Conservation (phyloP, 2,113 vertebrate species). For the Todiramphus chloris region DNA sequence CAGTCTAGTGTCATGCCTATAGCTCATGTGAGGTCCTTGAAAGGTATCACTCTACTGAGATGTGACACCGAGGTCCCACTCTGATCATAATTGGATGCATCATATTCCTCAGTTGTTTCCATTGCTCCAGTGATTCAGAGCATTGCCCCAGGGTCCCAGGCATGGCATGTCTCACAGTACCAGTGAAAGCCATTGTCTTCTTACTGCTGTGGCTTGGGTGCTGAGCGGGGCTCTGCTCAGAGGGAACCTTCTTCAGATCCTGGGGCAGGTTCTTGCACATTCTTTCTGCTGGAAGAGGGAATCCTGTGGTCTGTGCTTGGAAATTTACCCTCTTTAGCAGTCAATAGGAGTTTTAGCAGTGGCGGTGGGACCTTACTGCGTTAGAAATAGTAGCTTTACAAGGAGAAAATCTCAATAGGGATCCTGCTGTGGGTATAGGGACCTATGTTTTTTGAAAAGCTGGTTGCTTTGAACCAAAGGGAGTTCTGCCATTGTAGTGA, state of each 20-base stretch:
- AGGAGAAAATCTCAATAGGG: background rate
- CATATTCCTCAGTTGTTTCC: background rate
- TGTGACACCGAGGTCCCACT: rapidly evolving
- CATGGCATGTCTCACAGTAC: background rate
- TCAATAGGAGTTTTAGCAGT: background rate
- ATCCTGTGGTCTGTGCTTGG: background rate
- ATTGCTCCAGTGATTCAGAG: background rate
- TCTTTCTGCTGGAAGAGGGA: background rate
- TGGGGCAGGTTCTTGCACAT: background rate
- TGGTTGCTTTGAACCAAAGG: background rate
- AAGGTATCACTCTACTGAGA: background rate
- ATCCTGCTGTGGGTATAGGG: background rate
- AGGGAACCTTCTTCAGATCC: background rate
- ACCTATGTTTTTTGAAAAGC: background rate
- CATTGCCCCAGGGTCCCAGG: background rate
- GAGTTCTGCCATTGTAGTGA: background rate
- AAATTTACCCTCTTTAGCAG: background rate
- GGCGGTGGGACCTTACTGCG: background rate
- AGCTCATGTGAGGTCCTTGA: background rate
- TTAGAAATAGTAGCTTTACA: background rate
- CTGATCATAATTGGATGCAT: background rate
- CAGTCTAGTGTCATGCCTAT: background rate
- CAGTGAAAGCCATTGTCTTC: background rate
- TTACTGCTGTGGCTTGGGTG: rapidly evolving
- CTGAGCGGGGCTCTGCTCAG: background rate